Percentiles rank a stretch among this genome's conserved stretches.
phyloP scores from a whole-genome alignment of 2,113 vertebrate genomes.

The Perccottus glenii region DNA sequence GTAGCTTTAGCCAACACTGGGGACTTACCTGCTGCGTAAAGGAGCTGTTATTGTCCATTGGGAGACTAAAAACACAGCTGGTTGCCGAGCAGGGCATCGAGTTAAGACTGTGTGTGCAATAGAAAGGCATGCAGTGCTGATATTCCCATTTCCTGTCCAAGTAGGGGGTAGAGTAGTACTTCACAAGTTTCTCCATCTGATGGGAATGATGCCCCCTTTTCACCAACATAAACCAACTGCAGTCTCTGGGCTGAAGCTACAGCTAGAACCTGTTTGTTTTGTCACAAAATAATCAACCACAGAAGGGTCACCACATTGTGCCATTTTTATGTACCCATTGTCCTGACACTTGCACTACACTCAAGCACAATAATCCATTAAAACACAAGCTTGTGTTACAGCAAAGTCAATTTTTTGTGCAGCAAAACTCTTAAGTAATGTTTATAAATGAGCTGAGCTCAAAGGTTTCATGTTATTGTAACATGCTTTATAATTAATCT shows the following conservation, averaged over 20 bases:
- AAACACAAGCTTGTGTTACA: neutral
- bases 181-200: neutral
- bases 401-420: no score
- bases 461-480: no score
- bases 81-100: slow-evolving; percentile 38
- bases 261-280: neutral
- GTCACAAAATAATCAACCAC: no score
- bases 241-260: neutral
- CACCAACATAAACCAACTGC: neutral
- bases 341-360: neutral
- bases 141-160: slow-evolving; percentile 36
- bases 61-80: slow-evolving; percentile 42
- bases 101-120: slow-evolving; percentile 19
- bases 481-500: no score
- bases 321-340: neutral
- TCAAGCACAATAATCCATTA: neutral
- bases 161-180: slow-evolving; percentile 21
- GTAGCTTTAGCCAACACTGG: slow-evolving; percentile 31
- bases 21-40: slow-evolving; percentile 47
- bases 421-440: no score
- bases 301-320: no score
- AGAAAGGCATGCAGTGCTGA: slow-evolving; percentile 21
- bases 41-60: slow-evolving; percentile 19
- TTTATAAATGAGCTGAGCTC: no score
- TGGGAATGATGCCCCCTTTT: neutral